Base-by-base conservation (phyloP, 2,888 invertebrate species). In the Cryptus armator region DNA sequence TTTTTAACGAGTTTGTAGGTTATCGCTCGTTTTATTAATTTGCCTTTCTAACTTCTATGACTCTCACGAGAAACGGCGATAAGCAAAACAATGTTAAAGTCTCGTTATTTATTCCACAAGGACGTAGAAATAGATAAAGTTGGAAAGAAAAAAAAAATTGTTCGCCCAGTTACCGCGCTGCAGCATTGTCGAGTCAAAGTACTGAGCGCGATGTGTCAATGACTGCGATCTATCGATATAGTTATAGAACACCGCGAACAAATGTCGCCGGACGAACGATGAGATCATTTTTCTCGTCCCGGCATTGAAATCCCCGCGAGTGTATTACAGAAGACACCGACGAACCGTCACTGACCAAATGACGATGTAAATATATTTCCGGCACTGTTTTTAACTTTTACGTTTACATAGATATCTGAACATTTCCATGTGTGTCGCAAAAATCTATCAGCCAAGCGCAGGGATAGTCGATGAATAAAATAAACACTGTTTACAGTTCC, bases 301-400 rank as follows among this genome's bases (percentile, higher is more conserved):
- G 76, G 89, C 89, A 88, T 91, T 90, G 87, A 88, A 91, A 89
- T 91, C 90, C 89, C 89, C 88, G 87, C 86, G 86, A 83, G 87
- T 56, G 24, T 48, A 9, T 62, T 12, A 12, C n/a, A 59, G 12
- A 74, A 16, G 59, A 59, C 9, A 4, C 14, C 59, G 29, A 62
- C 7, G 7, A 53, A 16, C 16, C 16, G 53, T 53, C 53, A 53
- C 53, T 19, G 53, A 53, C 53, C 2, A 16, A 19, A 53, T 16
- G 53, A 53, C 16, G n/a, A n/a, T 53, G 16, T 53, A 2, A 16
- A 16, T 9, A 14, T 48, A 6, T 48, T 48, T 48, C 12, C 14
- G 14, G 10, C 14, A 48, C 14, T 48, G 10, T 48, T 48, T 48
- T 3, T 2, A 48, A 1, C 14, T 10, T 48, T 12, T 3, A 37